Evolutionary conservation across 2,113 vertebrate species (phyloP), one percentile per base, ranked within the genome.

Genomic region (Oenanthe melanoleuca): DNA sequence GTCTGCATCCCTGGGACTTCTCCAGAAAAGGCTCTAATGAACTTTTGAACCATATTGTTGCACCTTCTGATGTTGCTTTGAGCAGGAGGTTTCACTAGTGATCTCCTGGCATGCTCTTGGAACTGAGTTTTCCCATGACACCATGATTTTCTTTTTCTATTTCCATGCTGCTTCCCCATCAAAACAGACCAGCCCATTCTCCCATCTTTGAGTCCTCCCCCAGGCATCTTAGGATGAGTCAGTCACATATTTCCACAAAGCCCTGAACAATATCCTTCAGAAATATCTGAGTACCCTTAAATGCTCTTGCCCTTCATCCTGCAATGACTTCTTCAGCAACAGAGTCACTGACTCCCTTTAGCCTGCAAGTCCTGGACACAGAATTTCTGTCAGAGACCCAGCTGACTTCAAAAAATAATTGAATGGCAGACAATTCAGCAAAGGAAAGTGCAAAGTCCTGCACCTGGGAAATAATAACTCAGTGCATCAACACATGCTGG

Each of bases 271-370:
- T 28, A 72, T 53, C 20, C 6, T 60, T 57, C 1, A 2, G 38
- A 71, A 64, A 47, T 40, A 2, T 40, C 18, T 34, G 19, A 40
- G 25, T 22, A 60, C 19, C 11, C 9, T 49, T 21, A 44, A 44
- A 23, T 0, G 0, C 3, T 74, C 16, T 69, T 56, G 7, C 17
- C 17, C 23, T 74, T 61, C 37, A 50, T 44, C 14, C 23, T 52
- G 2, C 40, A 50, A 8, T 56, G 34, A 50, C 26, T 29, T 49
- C 16, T 61, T 9, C 31, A 56, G 55, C 0, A 0, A 18, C 10
- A 37, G 37, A 86, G 20, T 14, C 50, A 23, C 17, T 52, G 33
- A 45, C 3, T 0, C 5, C 17, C 24, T 52, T 45, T 24, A 70
- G 17, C 9, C 50, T 57, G 4, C 42, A 34, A 45, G 29, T 8